A percentile compares a stretch with the other conserved stretches of the same genome.
phyloP scores from a whole-genome alignment of 35 echinoderm and acorn worm genomes.

The Strongylocentrotus purpuratus region DNA sequence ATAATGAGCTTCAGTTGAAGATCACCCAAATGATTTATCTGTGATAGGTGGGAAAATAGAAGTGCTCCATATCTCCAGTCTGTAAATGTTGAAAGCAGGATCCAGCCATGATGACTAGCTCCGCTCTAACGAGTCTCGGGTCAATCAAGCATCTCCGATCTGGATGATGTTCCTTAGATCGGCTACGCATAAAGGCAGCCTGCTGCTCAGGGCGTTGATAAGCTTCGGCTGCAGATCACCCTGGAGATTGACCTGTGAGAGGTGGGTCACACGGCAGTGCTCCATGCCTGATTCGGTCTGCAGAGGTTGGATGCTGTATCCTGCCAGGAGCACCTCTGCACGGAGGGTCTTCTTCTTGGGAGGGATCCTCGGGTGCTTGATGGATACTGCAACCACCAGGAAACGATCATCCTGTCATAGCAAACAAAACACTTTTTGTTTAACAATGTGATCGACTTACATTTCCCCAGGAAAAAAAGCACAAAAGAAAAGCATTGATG shows the following conservation, averaged over 20 bases:
- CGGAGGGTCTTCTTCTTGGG: slow-evolving; percentile 38
- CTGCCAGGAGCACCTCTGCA: slow-evolving; percentile 68
- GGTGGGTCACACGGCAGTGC: slow-evolving; percentile 62
- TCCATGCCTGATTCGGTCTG: slow-evolving; percentile 53
- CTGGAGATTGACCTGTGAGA: slow-evolving; percentile 59
- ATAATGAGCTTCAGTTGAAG: neutral
- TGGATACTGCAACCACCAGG: slow-evolving; percentile 53
- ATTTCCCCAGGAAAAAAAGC: no score
- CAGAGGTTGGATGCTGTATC: slow-evolving; percentile 68
- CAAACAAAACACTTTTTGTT: neutral
- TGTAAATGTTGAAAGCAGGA: neutral
- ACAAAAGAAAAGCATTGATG: no score
- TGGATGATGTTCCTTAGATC: slow-evolving; percentile 41
- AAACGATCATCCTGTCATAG: slow-evolving; percentile 37
- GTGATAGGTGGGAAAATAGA: neutral
- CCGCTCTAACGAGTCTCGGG: no score
- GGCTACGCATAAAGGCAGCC: slow-evolving; percentile 55
- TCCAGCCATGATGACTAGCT: no score
- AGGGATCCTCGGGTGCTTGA: slow-evolving; percentile 56
- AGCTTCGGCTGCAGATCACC: slow-evolving; percentile 57
- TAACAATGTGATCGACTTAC: no score
- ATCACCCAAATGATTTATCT: slow-evolving; percentile 14
- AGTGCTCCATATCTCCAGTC: neutral
- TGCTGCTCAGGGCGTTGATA: slow-evolving; percentile 48
- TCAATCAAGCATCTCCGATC: neutral